Conservation (phyloP, 2,888 invertebrate genomes). For the Pharmacophagus antenor region DNA sequence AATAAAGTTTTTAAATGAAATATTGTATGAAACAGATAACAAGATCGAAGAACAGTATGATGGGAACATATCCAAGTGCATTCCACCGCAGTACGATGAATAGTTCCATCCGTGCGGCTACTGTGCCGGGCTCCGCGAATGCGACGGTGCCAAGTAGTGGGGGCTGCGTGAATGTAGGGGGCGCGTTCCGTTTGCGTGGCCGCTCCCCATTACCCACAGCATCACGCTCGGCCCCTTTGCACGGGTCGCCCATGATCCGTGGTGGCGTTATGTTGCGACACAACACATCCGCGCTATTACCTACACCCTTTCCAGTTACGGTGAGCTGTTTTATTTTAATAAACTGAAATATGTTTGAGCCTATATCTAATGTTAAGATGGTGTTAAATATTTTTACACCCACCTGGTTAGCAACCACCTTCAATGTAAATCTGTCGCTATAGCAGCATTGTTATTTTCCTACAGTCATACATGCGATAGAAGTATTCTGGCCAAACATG, state of each 20-base stretch:
- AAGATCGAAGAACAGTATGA: conserved; percentile 54
- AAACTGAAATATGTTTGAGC: not conserved
- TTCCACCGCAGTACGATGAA: conserved; percentile 61
- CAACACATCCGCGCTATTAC: conserved; percentile 71
- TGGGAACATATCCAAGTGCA: conserved; percentile 57
- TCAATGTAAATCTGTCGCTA: too few species aligned
- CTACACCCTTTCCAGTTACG: conserved; percentile 83
- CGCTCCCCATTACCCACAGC: conserved; percentile 50
- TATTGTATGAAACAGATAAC: conserved; percentile 46
- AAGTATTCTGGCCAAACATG: too few species aligned
- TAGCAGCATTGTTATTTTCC: too few species aligned
- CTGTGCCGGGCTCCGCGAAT: conserved; percentile 54
- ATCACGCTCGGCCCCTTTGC: conserved; percentile 44
- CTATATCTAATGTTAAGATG: too few species aligned
- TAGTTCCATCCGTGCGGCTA: conserved; percentile 39
- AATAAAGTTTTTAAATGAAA: not conserved
- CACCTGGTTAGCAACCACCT: too few species aligned
- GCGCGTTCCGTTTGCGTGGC: conserved; percentile 51
- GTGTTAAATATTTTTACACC: too few species aligned
- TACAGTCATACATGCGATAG: too few species aligned
- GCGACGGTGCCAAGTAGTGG: conserved; percentile 59
- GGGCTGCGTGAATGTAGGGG: conserved; percentile 1
- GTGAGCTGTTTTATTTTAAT: conserved; percentile 54
- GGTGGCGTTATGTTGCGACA: conserved; percentile 83
- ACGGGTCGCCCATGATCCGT: conserved; percentile 53